Conservation (phyloP, 2,888 invertebrate genomes). For the Amphipyra berbera region DNA sequence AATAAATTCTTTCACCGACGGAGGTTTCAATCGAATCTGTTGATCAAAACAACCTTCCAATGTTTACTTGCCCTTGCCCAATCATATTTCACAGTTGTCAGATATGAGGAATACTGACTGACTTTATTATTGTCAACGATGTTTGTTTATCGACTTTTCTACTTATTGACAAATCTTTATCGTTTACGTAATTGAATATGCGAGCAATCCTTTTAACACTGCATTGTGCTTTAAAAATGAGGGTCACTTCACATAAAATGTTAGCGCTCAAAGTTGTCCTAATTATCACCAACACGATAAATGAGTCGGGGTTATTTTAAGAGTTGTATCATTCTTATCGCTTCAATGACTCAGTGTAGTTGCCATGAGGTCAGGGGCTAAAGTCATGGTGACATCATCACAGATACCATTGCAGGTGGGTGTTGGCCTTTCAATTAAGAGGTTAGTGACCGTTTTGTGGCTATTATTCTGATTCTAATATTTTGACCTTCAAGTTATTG, state of each 20-base stretch:
- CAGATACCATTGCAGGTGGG: slow-evolving; percentile 60
- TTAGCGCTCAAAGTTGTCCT: slow-evolving; percentile 33
- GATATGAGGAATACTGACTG: slow-evolving; percentile 21
- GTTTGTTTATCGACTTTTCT: slow-evolving; percentile 20
- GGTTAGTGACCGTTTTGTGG: slow-evolving; percentile 56
- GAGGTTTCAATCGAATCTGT: slow-evolving; percentile 13
- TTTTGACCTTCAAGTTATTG: slow-evolving; percentile 43
- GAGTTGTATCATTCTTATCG: slow-evolving; percentile 64
- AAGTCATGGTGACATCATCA: slow-evolving; percentile 64
- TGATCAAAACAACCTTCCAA: slow-evolving; percentile 37
- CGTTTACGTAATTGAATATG: neutral
- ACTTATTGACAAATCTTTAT: slow-evolving; percentile 25
- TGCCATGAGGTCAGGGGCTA: slow-evolving; percentile 63
- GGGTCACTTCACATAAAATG: slow-evolving; percentile 19
- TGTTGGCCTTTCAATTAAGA: slow-evolving; percentile 63
- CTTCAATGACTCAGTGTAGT: slow-evolving; percentile 60
- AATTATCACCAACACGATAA: slow-evolving; percentile 53
- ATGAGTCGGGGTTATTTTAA: slow-evolving; percentile 51
- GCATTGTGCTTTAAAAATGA: slow-evolving; percentile 9
- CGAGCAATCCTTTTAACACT: slow-evolving; percentile 29
- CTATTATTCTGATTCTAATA: slow-evolving; percentile 32
- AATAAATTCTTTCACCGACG: slow-evolving; percentile 20
- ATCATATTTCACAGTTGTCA: slow-evolving; percentile 47
- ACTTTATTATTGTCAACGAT: slow-evolving; percentile 35
- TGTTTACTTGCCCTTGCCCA: slow-evolving; percentile 45